Conservation (phyloP, 2,113 vertebrate genomes). For the Upupa epops region DNA sequence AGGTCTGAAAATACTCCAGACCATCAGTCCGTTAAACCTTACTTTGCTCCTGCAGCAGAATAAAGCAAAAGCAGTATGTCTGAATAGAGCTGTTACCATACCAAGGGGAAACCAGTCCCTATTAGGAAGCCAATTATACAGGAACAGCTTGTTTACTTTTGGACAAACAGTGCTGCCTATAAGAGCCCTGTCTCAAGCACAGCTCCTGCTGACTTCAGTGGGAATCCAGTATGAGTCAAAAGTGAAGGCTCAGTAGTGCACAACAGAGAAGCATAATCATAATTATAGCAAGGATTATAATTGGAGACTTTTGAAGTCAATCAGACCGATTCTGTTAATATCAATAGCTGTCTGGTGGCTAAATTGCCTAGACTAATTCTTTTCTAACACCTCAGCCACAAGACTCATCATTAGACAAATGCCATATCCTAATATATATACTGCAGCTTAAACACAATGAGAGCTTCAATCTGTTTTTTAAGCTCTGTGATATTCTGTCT, state of each 20-base stretch:
- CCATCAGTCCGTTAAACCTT: neutral
- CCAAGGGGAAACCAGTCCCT: neutral
- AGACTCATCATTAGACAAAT: conserved; percentile 64
- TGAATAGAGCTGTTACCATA: neutral
- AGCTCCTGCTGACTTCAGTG: conserved; percentile 53
- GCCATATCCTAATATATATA: conserved; percentile 53
- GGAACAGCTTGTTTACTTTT: conserved; percentile 29
- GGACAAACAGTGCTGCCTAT: conserved; percentile 1
- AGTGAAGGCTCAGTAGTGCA: conserved; percentile 34
- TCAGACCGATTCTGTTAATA: conserved; percentile 36
- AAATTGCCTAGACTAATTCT: conserved; percentile 50
- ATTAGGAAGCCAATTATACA: conserved; percentile 16
- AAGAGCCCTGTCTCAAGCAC: neutral
- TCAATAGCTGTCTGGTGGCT: conserved; percentile 19
- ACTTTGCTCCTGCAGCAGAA: neutral
- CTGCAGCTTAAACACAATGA: conserved; percentile 58
- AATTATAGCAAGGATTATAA: conserved; percentile 12
- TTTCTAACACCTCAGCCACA: conserved; percentile 57
- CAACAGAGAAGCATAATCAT: neutral
- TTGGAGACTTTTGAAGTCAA: conserved; percentile 50
- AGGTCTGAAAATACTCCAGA: neutral
- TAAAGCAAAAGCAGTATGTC: neutral
- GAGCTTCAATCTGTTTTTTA: conserved; percentile 61
- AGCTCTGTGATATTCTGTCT: conserved; percentile 28
- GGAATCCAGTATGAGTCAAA: conserved; percentile 47